These are phyloP conservation scores for Hyles euphorbiae DNA, from an alignment of 1,140 invertebrate genomes.

Conservation along the genomic window DNA sequence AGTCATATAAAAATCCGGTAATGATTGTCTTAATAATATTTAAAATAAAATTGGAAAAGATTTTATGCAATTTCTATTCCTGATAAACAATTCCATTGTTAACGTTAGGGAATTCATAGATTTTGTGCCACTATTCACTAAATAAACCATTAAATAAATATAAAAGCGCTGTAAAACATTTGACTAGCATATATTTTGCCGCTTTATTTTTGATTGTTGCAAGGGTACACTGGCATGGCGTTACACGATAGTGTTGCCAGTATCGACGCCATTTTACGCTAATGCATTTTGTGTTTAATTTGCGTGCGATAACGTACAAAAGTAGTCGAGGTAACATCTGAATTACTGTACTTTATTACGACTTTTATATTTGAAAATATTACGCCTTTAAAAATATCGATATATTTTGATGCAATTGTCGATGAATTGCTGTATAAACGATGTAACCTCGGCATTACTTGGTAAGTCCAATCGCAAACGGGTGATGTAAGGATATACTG, in stretches of 20 bases:
- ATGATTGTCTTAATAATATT: too few relatives aligned
- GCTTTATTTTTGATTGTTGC: slow-evolving; percentile 67
- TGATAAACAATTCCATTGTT: too few relatives aligned
- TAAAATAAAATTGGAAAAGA: too few relatives aligned
- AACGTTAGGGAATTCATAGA: too few relatives aligned
- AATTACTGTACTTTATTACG: background rate
- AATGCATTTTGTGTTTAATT: slow-evolving; percentile 49
- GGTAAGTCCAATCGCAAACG: too few relatives aligned
- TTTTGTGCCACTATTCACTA: too few relatives aligned
- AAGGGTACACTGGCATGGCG: slow-evolving; percentile 6
- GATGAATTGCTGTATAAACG: background rate
- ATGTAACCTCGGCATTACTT: too few relatives aligned
- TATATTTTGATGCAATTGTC: background rate
- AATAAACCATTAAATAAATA: too few relatives aligned
- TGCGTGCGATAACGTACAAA: slow-evolving; percentile 26
- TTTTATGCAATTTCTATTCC: too few relatives aligned
- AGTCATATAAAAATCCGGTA: too few relatives aligned
- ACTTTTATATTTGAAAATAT: too few relatives aligned
- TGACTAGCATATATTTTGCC: slow-evolving; percentile 61
- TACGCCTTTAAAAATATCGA: background rate
- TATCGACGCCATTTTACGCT: slow-evolving; percentile 23
- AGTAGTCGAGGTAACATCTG: background rate
- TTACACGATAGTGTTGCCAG: background rate
- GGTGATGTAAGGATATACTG: too few relatives aligned
- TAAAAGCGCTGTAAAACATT: slow-evolving; percentile 4